A percentile compares a stretch with the other conserved stretches of the same genome.
Conservation (phyloP, 2,888 invertebrate genomes). For the Drosophila eohydei region DNA sequence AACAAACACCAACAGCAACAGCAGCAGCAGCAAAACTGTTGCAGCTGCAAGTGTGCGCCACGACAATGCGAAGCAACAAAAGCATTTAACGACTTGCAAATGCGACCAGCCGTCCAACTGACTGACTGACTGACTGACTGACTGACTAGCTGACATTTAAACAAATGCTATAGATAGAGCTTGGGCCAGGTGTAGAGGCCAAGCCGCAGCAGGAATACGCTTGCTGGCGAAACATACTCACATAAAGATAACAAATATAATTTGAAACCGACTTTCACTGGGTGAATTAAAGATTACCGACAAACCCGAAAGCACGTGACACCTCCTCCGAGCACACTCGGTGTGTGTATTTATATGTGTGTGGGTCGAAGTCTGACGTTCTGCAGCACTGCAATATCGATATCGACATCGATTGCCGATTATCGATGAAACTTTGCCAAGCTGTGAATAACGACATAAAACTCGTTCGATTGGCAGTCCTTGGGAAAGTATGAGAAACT, state of each 20-base stretch:
- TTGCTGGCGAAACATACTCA: not conserved
- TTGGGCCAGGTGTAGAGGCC: not conserved
- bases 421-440: not conserved
- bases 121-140: conserved; percentile 15
- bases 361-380: no score
- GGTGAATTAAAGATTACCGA: not conserved
- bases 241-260: not conserved
- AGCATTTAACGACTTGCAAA: conserved; percentile 80
- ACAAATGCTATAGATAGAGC: conserved; percentile 57
- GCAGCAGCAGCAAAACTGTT: conserved; percentile 23
- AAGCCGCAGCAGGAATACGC: conserved; percentile 32
- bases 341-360: no score
- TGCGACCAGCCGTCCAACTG: conserved; percentile 39
- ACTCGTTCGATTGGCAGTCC: no score
- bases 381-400: not conserved
- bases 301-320: not conserved
- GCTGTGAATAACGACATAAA: not conserved
- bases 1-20: conserved; percentile 44
- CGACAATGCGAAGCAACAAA: conserved; percentile 60
- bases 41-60: conserved; percentile 43
- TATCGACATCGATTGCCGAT: not conserved
- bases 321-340: no score
- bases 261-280: not conserved
- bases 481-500: no score
- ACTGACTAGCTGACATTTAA: conserved; percentile 64